Evolutionary conservation across 2,797 vertebrate species (phyloP).

Genomic region (Tinamus major): DNA sequence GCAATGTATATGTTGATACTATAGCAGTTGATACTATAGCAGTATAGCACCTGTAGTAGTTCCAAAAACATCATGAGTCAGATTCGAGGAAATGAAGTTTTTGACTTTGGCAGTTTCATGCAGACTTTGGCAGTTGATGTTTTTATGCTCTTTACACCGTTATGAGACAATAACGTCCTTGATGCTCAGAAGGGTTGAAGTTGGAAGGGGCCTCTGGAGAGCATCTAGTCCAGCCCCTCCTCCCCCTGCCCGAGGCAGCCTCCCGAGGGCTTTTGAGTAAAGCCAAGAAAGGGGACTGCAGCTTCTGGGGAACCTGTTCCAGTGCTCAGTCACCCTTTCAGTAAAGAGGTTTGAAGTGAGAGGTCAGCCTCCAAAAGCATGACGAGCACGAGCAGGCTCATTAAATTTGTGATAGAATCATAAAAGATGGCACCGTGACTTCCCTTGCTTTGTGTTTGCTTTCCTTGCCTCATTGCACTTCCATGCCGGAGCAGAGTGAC

Average conservation of each 20-base stretch:
- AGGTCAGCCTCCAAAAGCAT: neutral
- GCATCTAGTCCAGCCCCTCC: no score
- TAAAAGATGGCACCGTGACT: neutral
- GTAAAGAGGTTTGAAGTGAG: neutral
- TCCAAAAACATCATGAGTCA: slow-evolving; percentile 14
- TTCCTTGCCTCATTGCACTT: neutral
- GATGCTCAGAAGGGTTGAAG: no score
- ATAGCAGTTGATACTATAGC: neutral
- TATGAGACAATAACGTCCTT: neutral
- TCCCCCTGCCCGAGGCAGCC: no score
- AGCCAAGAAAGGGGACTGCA: no score
- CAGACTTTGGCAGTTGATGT: neutral
- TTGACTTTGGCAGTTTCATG: neutral
- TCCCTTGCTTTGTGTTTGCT: neutral
- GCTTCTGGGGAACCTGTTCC: no score
- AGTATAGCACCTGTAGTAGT: neutral
- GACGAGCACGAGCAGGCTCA: neutral
- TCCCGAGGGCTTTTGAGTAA: no score
- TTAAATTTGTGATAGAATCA: neutral
- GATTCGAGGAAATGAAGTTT: neutral
- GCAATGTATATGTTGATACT: neutral
- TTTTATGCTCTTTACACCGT: neutral
- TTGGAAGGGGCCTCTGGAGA: no score
- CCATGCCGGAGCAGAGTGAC: neutral
- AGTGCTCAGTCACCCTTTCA: no score